These are phyloP conservation scores for Tenebrio molitor DNA, from an alignment of 1,140 invertebrate genomes.

Conservation along the genomic window DNA sequence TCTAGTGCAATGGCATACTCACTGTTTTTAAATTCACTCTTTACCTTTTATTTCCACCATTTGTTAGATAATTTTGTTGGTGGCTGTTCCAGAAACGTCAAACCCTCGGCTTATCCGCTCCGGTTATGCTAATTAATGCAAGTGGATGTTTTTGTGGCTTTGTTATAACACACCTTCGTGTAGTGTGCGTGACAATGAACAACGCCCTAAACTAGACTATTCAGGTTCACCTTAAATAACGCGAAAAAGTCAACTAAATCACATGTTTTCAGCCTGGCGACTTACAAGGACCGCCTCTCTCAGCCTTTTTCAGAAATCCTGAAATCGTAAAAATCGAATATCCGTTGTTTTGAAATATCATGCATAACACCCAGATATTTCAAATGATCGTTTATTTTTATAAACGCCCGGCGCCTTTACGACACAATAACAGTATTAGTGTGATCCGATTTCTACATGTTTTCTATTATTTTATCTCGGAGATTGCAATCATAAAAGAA, in stretches of 20 bases:
- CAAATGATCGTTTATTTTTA: no score
- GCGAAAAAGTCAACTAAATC: constrained; percentile 21
- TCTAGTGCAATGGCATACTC: background rate
- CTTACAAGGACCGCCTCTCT: background rate
- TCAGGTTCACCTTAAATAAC: constrained; percentile 27
- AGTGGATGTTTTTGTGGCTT: constrained; percentile 37
- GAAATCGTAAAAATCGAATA: constrained; percentile 12
- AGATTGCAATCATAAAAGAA: no score
- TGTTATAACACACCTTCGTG: constrained; percentile 35
- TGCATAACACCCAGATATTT: no score
- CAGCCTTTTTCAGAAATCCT: constrained; percentile 8
- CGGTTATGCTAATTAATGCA: constrained; percentile 28
- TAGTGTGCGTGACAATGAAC: constrained; percentile 33
- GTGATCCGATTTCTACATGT: no score
- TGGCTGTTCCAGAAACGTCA: background rate
- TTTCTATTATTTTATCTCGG: no score
- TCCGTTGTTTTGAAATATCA: constrained; percentile 6
- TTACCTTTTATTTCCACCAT: background rate
- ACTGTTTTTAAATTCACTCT: background rate
- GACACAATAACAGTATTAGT: no score
- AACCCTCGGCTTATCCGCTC: background rate
- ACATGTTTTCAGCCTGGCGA: background rate
- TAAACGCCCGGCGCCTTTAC: no score
- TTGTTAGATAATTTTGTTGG: background rate
- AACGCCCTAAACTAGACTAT: constrained; percentile 12